Percentiles rank a stretch among this genome's conserved stretches.
Conservation (phyloP, 2,113 vertebrate genomes). For the Ciconia boyciana region DNA sequence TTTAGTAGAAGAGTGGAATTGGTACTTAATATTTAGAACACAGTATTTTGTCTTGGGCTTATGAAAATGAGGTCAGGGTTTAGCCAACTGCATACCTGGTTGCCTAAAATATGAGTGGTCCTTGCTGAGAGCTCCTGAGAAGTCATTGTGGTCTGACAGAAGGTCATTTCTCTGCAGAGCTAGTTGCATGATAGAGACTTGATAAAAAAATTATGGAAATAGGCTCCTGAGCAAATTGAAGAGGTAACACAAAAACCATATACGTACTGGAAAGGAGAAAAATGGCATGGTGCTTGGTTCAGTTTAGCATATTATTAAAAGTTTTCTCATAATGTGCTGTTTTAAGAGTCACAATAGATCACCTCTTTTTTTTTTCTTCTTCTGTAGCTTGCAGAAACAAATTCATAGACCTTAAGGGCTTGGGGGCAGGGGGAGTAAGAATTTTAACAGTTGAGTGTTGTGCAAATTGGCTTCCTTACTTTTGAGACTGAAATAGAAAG, state of each 20-base stretch:
- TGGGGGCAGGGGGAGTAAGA: neutral
- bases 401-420: neutral
- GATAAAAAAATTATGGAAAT: rapidly evolving
- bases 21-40: neutral
- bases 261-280: neutral
- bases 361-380: neutral
- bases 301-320: neutral
- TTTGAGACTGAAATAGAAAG: neutral
- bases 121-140: no score
- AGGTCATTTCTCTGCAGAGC: neutral
- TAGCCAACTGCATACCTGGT: rapidly evolving
- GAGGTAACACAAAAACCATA: rapidly evolving
- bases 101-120: neutral
- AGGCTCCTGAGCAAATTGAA: neutral
- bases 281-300: neutral
- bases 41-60: rapidly evolving
- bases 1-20: neutral
- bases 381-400: neutral
- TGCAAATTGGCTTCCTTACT: neutral
- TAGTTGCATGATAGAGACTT: neutral
- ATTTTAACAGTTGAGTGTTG: neutral
- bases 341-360: neutral
- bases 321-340: neutral
- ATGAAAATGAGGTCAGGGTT: neutral
- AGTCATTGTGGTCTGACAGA: neutral